Base-by-base conservation (phyloP, 2,113 vertebrate species). In the Lanius collurio region DNA sequence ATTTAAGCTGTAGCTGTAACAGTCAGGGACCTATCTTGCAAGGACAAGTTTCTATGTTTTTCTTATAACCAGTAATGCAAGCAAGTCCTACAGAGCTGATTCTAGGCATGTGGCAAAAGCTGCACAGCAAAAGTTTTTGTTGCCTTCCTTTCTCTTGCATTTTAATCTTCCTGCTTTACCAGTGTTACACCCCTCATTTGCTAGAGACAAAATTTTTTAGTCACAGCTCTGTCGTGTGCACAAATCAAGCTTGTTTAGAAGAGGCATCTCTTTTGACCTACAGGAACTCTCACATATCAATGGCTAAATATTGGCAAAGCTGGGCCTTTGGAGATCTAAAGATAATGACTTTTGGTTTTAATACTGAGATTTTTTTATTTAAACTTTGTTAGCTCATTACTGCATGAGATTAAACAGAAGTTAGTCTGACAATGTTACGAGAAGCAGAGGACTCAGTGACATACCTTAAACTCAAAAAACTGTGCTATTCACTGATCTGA, bases 401-500 rank as follows among this genome's bases (percentile, higher is more conserved):
- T 71, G 21, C 65, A 41, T 74, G 71, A 97, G 83, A 97, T 95
- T 95, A 94, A 97, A 74, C 96, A 97, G 94, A 96, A 92, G 50
- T 88, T 91, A 88, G 33, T 26, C 39, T 88, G 92, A 87, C 91
- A 89, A 67, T 37, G 81, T 87, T 91, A 90, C 93, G 52, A 70
- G 81, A 97, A 95, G 81, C 53, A 87, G 81, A 96, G 73, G 42
- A 63, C 76, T 59, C 86, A 96, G 68, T 39, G 15, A 91, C 92
- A 92, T 83, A 83, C 87, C 90, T 93, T 75, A 89, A 95, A 93
- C 73, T 65, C 84, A 95, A 60, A 69, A 63, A 93, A 87, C 65
- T 76, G 47, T 93, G 59, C 82, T 91, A 16, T 84, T 68, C 74
- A 50, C 86, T 82, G 77, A 86, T 80, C 76, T 81, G 77, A 94